Evolutionary conservation across 2,113 vertebrate species (phyloP).

Genomic region (Salvelinus namaycush): DNA sequence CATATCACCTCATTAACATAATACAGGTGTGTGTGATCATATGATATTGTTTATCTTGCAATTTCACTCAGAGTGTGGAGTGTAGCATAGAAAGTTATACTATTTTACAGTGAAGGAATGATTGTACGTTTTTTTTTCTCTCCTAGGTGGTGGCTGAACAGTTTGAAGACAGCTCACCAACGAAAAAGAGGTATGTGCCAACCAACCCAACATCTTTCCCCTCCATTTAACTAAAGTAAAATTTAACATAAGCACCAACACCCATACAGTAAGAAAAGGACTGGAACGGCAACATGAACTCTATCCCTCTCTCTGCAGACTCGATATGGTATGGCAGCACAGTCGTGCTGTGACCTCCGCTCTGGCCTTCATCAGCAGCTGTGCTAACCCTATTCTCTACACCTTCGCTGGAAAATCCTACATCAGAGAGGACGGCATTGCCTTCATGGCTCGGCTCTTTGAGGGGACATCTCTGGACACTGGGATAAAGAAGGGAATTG

Average conservation of each 20-base stretch:
- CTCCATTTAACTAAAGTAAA: not conserved
- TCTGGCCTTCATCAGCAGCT: slow-evolving; percentile 78
- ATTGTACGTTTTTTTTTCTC: not conserved
- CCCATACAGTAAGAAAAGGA: not conserved
- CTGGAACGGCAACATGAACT: not conserved
- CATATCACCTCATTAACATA: slow-evolving; percentile 84
- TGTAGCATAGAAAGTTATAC: no score
- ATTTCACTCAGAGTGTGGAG: no score
- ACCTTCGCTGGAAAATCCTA: slow-evolving; percentile 75
- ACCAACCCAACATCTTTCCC: not conserved
- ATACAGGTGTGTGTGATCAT: slow-evolving; percentile 71
- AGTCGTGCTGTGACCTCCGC: slow-evolving; percentile 63
- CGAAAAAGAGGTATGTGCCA: slow-evolving; percentile 34
- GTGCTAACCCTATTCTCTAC: slow-evolving; percentile 76
- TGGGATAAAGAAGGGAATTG: slow-evolving; percentile 27
- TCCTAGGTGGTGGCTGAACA: slow-evolving; percentile 65
- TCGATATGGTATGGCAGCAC: slow-evolving; percentile 13
- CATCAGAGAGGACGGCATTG: slow-evolving; percentile 69
- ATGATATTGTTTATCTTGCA: slow-evolving; percentile 39
- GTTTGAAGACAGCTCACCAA: fast-evolving
- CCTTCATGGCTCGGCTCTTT: slow-evolving; percentile 78
- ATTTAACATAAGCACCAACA: no score
- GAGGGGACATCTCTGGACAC: slow-evolving; percentile 62
- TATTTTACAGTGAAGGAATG: no score
- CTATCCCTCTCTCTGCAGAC: slow-evolving; percentile 40